Base-by-base conservation (phyloP, 2,888 invertebrate genomes). In the Epiblema foenella region DNA sequence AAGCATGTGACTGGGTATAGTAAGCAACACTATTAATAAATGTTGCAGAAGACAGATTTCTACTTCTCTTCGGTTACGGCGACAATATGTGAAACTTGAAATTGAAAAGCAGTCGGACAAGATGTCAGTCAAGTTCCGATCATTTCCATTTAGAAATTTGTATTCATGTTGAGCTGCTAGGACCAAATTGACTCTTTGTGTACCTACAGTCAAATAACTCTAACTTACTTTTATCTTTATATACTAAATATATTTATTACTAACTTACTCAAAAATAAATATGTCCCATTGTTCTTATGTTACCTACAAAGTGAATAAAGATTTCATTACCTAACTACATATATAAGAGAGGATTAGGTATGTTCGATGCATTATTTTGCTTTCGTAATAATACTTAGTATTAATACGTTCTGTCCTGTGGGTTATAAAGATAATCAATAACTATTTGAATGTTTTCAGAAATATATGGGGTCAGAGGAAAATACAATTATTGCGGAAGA, bases 71-170 rank as follows among this genome's bases (percentile, higher is more conserved):
- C 58, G 24, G 67, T 24, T 46, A 46, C 62, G 42, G 33, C 17
- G 54, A 17, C 59, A 54, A 59, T 37, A 59, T 59, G 65, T 54
- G 70, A 66, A 66, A 70, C 65, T 52, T 46, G 33, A n/a, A n/a
- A n/a, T n/a, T n/a, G 29, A 17, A 39, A 51, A 68, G 68, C 57
- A 37, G 58, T 29, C 42, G 39, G 20, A 29, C 57, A 46, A 51
- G 59, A 60, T 54, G 65, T 66, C 54, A 66, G 65, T 15, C 54
- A 54, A 37, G 70, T 70, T 54, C 33, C 70, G 54, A 54, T 66
- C 59, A 60, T 66, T 65, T 69, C 64, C 64, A 65, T 69, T 58
- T 69, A 69, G 64, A 69, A 59, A 69, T 65, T 69, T n/a, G 11
- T 49, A 51, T 58, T 29, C 12, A 52, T 42, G 24, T 59, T 42